phyloP scores from a whole-genome alignment of 1,140 invertebrate species.

The Hesperophylax magnus region DNA sequence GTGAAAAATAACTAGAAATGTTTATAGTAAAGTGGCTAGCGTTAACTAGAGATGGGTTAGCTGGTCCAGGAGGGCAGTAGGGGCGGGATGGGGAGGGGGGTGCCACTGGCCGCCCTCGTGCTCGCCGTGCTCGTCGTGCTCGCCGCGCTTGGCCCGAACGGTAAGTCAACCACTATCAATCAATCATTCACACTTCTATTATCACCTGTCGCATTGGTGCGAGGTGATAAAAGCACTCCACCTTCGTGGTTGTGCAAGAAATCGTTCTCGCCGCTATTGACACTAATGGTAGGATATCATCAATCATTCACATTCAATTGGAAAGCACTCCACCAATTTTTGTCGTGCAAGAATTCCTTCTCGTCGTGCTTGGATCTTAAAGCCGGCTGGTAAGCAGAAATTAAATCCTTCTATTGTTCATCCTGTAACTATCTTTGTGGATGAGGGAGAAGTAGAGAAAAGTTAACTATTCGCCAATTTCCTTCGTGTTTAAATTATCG shows the following conservation, averaged over 20 bases:
- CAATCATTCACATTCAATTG: neutral
- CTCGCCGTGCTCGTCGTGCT: slow-evolving; percentile 50
- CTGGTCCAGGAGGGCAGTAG: slow-evolving; percentile 52
- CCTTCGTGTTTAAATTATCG: no score
- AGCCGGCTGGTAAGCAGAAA: no score
- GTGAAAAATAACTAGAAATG: slow-evolving; percentile 53
- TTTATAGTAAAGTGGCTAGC: slow-evolving; percentile 53
- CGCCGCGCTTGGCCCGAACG: slow-evolving; percentile 49
- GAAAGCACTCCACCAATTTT: no score
- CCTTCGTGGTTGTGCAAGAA: no score
- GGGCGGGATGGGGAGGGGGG: slow-evolving; percentile 54
- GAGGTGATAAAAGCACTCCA: no score
- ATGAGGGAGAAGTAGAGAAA: no score
- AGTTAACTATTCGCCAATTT: no score
- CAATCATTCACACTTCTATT: neutral
- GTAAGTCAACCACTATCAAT: slow-evolving; percentile 35
- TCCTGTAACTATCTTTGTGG: no score
- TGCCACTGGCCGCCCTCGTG: slow-evolving; percentile 55
- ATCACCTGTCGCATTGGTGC: no score
- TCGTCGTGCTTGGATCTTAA: no score
- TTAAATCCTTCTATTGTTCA: no score
- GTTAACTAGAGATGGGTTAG: slow-evolving; percentile 53
- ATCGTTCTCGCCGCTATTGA: neutral
- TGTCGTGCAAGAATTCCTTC: no score
- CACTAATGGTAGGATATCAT: slow-evolving; percentile 42